Conservation (phyloP, 2,888 invertebrate species). For the Argyresthia goedartella region DNA sequence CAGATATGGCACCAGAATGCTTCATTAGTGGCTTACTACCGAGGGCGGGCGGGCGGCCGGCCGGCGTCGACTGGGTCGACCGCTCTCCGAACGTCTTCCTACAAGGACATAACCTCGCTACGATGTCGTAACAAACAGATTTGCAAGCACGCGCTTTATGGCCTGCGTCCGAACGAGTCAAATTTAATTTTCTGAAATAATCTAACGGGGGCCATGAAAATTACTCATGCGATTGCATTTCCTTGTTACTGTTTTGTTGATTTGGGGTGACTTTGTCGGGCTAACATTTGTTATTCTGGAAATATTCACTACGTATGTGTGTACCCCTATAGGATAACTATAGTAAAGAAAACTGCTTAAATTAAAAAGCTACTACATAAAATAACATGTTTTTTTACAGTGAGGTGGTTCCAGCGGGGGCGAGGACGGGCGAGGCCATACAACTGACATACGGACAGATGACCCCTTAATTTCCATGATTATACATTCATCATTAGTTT, state of each 20-base stretch:
- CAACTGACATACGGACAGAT: no score
- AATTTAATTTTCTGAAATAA: constrained; percentile 71
- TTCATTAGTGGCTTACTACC: not conserved
- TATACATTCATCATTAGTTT: no score
- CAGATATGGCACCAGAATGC: no score
- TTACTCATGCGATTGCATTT: constrained; percentile 48
- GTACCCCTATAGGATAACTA: no score
- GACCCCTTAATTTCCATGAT: no score
- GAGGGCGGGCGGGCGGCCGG: not conserved
- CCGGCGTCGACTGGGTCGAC: not conserved
- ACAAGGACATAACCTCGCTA: constrained; percentile 67
- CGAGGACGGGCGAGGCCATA: no score
- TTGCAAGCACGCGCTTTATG: constrained; percentile 70
- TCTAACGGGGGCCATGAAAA: constrained; percentile 64
- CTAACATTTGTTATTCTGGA: no score
- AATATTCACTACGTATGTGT: no score
- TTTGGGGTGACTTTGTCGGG: not conserved
- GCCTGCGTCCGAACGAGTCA: constrained; percentile 66
- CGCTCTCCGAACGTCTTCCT: constrained; percentile 44
- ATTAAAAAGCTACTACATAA: no score
- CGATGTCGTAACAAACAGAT: constrained; percentile 71
- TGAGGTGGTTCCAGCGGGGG: no score
- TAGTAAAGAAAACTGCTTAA: no score
- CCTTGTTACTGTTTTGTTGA: not conserved
- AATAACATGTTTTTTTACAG: no score